Conservation (phyloP, 2,888 invertebrate genomes). For the Nezara viridula region DNA sequence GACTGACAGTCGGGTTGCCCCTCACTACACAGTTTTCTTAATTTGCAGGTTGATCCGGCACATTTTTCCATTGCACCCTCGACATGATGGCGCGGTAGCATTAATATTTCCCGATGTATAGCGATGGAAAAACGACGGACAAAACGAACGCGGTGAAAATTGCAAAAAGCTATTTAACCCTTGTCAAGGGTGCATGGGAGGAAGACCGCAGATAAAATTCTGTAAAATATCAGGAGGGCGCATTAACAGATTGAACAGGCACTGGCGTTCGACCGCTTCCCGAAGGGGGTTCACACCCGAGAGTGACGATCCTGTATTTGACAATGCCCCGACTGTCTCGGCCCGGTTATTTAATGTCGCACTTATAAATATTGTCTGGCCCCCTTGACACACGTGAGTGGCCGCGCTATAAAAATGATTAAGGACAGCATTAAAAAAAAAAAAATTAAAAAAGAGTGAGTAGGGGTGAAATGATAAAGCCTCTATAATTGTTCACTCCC, state of each 20-base stretch:
- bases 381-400: slow-evolving; percentile 14
- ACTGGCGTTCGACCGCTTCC: background rate
- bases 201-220: slow-evolving; percentile 7
- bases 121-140: slow-evolving; percentile 27
- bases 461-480: background rate
- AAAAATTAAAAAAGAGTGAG: background rate
- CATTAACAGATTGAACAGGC: slow-evolving; percentile 49
- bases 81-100: slow-evolving; percentile 8
- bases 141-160: slow-evolving; percentile 8
- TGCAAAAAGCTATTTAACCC: slow-evolving; percentile 46
- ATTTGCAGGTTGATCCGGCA: background rate
- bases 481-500: background rate
- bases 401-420: slow-evolving; percentile 54
- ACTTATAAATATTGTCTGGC: slow-evolving; percentile 44
- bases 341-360: slow-evolving; percentile 9
- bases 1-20: background rate
- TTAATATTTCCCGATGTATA: slow-evolving; percentile 7
- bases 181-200: slow-evolving; percentile 16
- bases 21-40: slow-evolving; percentile 29
- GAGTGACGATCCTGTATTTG: slow-evolving; percentile 41
- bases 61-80: background rate
- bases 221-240: slow-evolving; percentile 38
- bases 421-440: slow-evolving; percentile 45
- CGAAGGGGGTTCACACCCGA: background rate
- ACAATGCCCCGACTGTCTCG: background rate